phyloP scores from a whole-genome alignment of 2,888 invertebrate species.

The Sepioteuthis lessoniana region DNA sequence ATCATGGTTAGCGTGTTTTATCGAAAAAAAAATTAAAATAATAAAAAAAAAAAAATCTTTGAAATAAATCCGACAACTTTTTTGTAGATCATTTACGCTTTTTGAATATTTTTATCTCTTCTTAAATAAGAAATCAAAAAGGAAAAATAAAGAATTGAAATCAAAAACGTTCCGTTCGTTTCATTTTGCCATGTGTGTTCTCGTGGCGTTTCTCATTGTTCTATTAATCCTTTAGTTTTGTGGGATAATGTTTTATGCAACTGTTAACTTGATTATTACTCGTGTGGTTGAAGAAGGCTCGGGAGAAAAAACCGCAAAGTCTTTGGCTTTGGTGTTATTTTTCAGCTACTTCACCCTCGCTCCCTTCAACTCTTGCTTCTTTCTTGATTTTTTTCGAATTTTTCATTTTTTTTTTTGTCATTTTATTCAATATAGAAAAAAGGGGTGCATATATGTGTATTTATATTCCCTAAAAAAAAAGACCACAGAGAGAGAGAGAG shows the following conservation, averaged over 20 bases:
- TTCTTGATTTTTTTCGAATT: not conserved
- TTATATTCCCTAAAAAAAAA: no score
- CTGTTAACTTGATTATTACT: not conserved
- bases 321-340: no score
- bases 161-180: not conserved
- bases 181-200: not conserved
- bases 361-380: no score
- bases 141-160: not conserved
- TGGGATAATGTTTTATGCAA: not conserved
- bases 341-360: no score
- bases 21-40: not conserved
- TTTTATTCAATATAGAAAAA: no score
- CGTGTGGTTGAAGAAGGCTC: not conserved
- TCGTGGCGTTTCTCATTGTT: not conserved
- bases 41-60: not conserved
- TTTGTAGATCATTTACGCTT: conserved; percentile 14
- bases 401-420: not conserved
- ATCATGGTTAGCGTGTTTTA: not conserved
- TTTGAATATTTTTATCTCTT: not conserved
- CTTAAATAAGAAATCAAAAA: not conserved
- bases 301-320: not conserved
- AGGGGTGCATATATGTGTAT: no score
- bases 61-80: conserved; percentile 17
- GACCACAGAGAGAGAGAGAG: no score
- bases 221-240: not conserved